Evolutionary conservation across 2,888 invertebrate genomes (phyloP).

Genomic region (Tetragonula carbonaria): DNA sequence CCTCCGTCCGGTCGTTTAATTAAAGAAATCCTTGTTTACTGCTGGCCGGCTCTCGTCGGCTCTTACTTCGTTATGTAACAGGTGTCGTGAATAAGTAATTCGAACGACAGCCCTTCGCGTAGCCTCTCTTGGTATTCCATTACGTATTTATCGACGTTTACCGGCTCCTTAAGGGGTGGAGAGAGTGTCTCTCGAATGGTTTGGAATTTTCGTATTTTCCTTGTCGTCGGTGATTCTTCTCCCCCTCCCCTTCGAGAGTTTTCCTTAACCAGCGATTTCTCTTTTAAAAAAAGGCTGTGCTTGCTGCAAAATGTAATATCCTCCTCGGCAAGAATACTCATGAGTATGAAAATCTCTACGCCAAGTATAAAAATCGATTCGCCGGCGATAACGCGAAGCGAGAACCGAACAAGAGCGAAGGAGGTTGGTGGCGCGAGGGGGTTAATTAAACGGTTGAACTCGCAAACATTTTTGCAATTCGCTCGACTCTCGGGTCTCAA

Average conservation of each 20-base stretch:
- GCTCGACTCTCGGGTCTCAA: neutral
- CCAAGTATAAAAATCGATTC: neutral
- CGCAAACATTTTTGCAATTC: neutral
- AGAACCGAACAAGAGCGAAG: neutral
- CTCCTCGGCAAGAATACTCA: no score
- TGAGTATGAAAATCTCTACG: no score
- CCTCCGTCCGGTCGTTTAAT: slow-evolving; percentile 59
- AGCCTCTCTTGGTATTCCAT: slow-evolving; percentile 5
- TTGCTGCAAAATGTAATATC: no score
- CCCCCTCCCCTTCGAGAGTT: no score
- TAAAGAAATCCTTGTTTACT: slow-evolving; percentile 71
- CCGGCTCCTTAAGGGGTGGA: neutral
- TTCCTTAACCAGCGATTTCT: no score
- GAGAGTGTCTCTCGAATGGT: neutral
- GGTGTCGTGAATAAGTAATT: slow-evolving; percentile 69
- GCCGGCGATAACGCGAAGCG: neutral
- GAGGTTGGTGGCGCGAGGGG: neutral
- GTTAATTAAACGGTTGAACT: neutral
- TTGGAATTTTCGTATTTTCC: neutral
- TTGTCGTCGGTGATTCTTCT: neutral
- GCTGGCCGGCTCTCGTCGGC: slow-evolving; percentile 30
- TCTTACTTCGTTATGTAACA: slow-evolving; percentile 58
- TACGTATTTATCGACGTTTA: slow-evolving; percentile 55
- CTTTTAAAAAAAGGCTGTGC: no score
- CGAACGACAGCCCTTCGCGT: slow-evolving; percentile 18